Base-by-base conservation (phyloP, 2,888 invertebrate species). In the Acrobasis repandana region DNA sequence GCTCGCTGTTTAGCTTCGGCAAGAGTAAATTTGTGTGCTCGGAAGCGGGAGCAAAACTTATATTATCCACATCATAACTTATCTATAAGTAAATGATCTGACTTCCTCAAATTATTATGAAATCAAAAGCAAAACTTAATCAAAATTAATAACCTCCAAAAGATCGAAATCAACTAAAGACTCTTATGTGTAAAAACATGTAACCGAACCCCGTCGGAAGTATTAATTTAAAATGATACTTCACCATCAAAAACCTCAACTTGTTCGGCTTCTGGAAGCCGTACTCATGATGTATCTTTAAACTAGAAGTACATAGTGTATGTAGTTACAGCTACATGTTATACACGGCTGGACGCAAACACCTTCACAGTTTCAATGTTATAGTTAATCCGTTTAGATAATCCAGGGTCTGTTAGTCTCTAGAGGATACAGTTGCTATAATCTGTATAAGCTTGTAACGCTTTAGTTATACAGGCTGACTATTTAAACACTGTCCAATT, bases 361-460 rank as follows among this genome's bases (percentile, higher is more conserved):
- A 52, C 34, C 52, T 52, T 52, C 28, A 10, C 34, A 52, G 34
- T 52, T 50, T 36, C 52, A 52, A 36, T 52, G 52, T 36, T 52
- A 52, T 36, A 28, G 11, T 52, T 52, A 52, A 52, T 52, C 52
- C 52, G 15, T 36, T 52, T 52, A 36, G 36, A 52, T 52, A 16
- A 52, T 52, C 52, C 52, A 11, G 50, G 36, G 34, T 36, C 16
- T 33, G 15, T 18, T 52, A 36, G 36, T 36, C 36, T 36, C 16
- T 16, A 15, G 36, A 36, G 36, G 15, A 10, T 16, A 9, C 14
- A 9, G 16, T 2, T 52, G 10, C 10, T 18, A 38, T 52, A 52
- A 52, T 52, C 34, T 52, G 28, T 20, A 50, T 50, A 28, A 50
- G 20, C 20, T 50, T 4, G 14, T 11, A 14, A n/a, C 14, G 43